Evolutionary conservation across 1,140 invertebrate genomes (phyloP).

Genomic region (Lepidotrigona ventralis): DNA sequence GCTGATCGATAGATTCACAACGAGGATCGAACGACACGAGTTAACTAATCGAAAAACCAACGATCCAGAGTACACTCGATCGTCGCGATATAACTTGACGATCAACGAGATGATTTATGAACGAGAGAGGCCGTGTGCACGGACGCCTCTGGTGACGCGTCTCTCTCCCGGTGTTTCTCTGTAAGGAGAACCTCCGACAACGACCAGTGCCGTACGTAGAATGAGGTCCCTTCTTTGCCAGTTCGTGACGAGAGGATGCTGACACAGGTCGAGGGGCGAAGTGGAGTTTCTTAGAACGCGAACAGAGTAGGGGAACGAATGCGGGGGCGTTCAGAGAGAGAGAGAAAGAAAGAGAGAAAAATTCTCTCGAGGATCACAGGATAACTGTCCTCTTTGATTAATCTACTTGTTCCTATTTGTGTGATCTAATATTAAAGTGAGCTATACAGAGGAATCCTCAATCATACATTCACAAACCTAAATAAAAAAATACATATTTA

Average conservation of each 20-base stretch:
- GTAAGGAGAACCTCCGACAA: constrained; percentile 48
- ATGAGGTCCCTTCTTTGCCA: constrained; percentile 48
- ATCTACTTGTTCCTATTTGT: too few relatives aligned
- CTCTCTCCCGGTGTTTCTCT: constrained; percentile 49
- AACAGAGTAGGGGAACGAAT: neutral
- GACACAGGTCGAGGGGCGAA: constrained; percentile 7
- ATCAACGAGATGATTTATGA: constrained; percentile 20
- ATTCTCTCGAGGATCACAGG: neutral
- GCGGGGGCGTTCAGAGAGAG: constrained; percentile 8
- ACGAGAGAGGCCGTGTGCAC: constrained; percentile 16
- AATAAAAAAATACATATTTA: too few relatives aligned
- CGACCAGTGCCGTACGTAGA: constrained; percentile 61
- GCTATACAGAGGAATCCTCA: too few relatives aligned
- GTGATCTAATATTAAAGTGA: too few relatives aligned
- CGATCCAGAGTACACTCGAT: constrained; percentile 6
- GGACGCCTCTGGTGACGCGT: constrained; percentile 55
- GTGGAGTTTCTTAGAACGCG: neutral
- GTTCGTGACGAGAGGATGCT: neutral
- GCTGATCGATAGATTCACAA: neutral
- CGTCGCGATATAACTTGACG: neutral
- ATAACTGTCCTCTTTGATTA: too few relatives aligned
- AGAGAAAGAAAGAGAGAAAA: neutral
- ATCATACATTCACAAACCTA: too few relatives aligned
- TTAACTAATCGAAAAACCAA: neutral
- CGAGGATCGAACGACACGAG: neutral